These are phyloP conservation scores for Agriopis marginaria DNA, from an alignment of 2,888 invertebrate genomes.

Conservation along the genomic window DNA sequence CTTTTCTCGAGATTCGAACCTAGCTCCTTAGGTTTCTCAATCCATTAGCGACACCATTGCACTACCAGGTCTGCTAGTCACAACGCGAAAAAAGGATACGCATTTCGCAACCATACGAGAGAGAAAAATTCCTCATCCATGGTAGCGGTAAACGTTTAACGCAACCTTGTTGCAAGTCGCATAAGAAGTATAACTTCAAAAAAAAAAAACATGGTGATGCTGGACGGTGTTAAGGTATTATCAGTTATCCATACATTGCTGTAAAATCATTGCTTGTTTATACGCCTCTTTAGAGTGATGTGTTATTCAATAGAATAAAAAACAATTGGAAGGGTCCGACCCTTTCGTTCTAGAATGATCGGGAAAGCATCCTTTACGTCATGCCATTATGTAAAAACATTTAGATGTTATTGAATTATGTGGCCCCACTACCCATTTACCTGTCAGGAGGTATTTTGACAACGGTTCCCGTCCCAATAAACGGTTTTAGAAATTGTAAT, in stretches of 20 bases:
- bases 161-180: no score
- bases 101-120: no score
- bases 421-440: conserved; percentile 40
- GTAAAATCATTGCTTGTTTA: not conserved
- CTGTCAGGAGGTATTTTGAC: conserved; percentile 36
- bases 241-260: not conserved
- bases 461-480: conserved; percentile 27
- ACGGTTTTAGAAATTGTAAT: conserved; percentile 15
- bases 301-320: conserved; percentile 42
- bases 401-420: conserved; percentile 45
- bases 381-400: conserved; percentile 43
- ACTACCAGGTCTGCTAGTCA: no score
- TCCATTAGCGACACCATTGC: no score
- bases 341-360: conserved; percentile 28
- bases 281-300: conserved; percentile 13
- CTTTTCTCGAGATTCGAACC: no score
- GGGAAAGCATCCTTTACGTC: conserved; percentile 32
- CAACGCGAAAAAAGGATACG: no score
- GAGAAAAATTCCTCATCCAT: no score
- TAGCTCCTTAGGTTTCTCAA: no score
- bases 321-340: conserved; percentile 37
- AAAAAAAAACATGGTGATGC: not conserved
- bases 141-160: no score
- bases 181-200: no score
- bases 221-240: not conserved